phyloP scores from a whole-genome alignment of 2,888 invertebrate species.

The Sabellastarte sp. region DNA sequence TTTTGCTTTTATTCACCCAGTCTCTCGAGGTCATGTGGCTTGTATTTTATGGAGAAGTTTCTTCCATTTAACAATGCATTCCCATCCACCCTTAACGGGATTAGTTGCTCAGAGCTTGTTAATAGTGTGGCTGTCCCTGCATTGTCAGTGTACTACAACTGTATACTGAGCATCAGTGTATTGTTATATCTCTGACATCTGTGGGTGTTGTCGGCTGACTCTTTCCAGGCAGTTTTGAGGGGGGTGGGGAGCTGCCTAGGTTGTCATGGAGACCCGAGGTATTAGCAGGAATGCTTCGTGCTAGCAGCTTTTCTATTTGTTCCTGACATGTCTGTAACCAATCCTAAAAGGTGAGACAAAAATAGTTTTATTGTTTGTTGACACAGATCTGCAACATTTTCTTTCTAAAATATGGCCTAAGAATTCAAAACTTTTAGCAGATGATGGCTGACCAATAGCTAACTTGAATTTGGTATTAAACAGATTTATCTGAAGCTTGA shows the following conservation, averaged over 20 bases:
- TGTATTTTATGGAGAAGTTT: no score
- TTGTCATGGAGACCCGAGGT: not conserved
- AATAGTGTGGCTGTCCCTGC: no score
- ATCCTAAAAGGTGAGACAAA: conserved; percentile 40
- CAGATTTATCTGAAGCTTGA: no score
- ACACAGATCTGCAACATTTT: not conserved
- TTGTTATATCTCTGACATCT: conserved; percentile 81
- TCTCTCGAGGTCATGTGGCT: no score
- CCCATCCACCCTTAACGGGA: no score
- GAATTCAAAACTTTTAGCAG: not conserved
- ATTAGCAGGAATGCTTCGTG: conserved; percentile 41
- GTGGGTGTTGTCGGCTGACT: conserved; percentile 73
- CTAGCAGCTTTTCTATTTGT: conserved; percentile 52
- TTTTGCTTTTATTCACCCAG: no score
- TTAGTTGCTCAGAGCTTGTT: no score
- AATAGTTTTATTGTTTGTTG: not conserved
- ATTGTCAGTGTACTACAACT: no score
- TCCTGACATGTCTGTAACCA: conserved; percentile 54
- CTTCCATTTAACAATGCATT: no score
- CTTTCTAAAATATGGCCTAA: not conserved
- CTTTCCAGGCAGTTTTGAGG: conserved; percentile 20
- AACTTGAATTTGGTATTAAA: no score
- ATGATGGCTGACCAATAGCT: no score
- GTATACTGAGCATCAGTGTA: no score
- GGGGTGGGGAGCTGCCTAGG: not conserved